Base-by-base conservation (phyloP, 2,888 invertebrate species). In the Leptothorax acervorum region DNA sequence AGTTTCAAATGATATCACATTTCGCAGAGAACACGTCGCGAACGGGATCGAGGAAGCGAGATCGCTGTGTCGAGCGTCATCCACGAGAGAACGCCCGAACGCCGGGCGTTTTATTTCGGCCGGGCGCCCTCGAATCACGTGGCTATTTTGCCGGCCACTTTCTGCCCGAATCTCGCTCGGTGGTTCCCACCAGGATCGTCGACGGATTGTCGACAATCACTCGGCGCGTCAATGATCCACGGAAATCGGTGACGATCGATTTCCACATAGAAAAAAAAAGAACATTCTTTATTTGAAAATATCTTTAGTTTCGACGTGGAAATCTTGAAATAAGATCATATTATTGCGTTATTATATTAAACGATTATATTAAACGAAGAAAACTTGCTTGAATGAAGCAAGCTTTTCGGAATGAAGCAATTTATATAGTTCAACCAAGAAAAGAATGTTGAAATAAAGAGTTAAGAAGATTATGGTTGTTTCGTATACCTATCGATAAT, bases 21-120 rank as follows among this genome's bases (percentile, higher is more conserved):
- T 48, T 62, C n/a, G 45, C 8, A 3, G 31, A 3, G 31, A 45
- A 42, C 39, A 31, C n/a, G 3, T 11, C 55, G 3, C 8, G 12
- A 60, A 15, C 12, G 48, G 15, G 23, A 48, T 48, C 5, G 45
- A 62, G 6, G 39, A 39, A 9, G 0, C 35, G 9, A 45, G 65
- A 42, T 42, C 15, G n/a, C n/a, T 15, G 42, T 9, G 4, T 51
- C 31, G 23, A 39, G 23, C 23, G 11, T 51, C 31, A n/a, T 45
- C n/a, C 39, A 55, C 51, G 8, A 11, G 28, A 5, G 35, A 5
- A 35, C 2, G 23, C 23, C 23, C 31, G n/a, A 45, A n/a, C 15
- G 35, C 11, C 11, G n/a, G 48, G 57, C 39, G 70, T 79, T 68
- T 70, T 79, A 57, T 79, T 71, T 79, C 8, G 23, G 48, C 23